Base-by-base conservation (phyloP, 2,888 invertebrate genomes). In the Cremastinae sp. region DNA sequence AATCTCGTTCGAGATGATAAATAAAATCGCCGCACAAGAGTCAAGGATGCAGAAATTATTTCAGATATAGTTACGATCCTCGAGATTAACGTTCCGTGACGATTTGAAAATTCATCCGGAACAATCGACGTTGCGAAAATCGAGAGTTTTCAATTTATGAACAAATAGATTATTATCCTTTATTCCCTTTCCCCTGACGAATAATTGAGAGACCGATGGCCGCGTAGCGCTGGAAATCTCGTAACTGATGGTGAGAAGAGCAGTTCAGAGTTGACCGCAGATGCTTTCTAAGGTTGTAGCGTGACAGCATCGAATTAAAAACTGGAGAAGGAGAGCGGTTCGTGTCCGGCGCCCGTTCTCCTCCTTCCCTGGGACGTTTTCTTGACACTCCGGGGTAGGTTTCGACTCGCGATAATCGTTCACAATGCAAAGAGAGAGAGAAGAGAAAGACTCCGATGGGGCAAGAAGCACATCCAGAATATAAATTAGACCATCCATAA, bases 301-400 rank as follows among this genome's bases (percentile, higher is more conserved):
- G 68, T 78, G 77, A 78, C 77, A 74, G 43, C 66, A 45, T 61
- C 62, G 78, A 56, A 68, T 78, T 75, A 59, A 69, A 45, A 56
- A 18, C n/a, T 71, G 37, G 39, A 66, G 70, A 66, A 62, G 66
- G 56, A 68, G 64, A 64, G 59, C 66, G 37, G 66, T 66, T 69
- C 51, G 59, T 69, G 68, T 43, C 43, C 58, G 69, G 69, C 69
- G 69, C 69, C 69, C 59, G 59, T 16, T 41, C 49, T 59, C 41
- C 41, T 58, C 3, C 47, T 35, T 43, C 5, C 56, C 28, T 66
- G 37, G 28, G 2, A 16, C 43, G 28, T 66, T 45, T 43, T 12
- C 43, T 56, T 7, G 55, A 16, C 4, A 8, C 20, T 18, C 18
- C 55, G 12, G 39, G 58, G 51, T 28, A 18, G 58, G 53, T 35